Evolutionary conservation across 2,888 invertebrate genomes (phyloP).

Genomic region (Diarsia dahlii): DNA sequence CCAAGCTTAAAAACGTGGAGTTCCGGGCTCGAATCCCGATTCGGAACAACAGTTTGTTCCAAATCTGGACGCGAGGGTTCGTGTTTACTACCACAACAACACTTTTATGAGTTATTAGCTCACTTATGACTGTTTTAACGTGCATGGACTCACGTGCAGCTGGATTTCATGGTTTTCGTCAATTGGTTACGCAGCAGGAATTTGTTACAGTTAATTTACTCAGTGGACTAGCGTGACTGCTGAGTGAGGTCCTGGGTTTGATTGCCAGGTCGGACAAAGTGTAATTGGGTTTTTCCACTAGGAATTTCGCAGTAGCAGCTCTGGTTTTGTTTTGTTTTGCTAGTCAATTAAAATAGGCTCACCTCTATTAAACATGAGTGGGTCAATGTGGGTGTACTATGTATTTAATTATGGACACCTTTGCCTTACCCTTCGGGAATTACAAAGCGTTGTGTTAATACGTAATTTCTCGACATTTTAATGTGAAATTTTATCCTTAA

Average conservation of each 20-base stretch:
- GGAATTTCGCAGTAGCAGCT: not conserved
- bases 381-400: not conserved
- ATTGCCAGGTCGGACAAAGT: not conserved
- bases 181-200: not conserved
- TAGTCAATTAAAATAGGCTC: too few species aligned
- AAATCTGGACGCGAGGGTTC: constrained; percentile 28
- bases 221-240: not conserved
- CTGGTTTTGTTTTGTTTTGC: too few species aligned
- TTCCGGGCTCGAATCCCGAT: constrained; percentile 52
- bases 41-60: constrained; percentile 47
- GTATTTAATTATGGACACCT: not conserved
- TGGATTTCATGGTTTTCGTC: constrained; percentile 3
- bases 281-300: not conserved
- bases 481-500: not conserved
- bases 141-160: not conserved
- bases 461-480: not conserved
- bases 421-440: not conserved
- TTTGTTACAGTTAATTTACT: not conserved
- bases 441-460: not conserved
- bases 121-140: constrained; percentile 32
- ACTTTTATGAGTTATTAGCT: constrained; percentile 37
- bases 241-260: not conserved
- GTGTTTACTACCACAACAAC: constrained; percentile 25
- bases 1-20: constrained; percentile 36
- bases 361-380: not conserved